A percentile compares a stretch with the other conserved stretches of the same genome.
Evolutionary conservation across 1,140 invertebrate species (phyloP).

Genomic region (Listronotus bonariensis): DNA sequence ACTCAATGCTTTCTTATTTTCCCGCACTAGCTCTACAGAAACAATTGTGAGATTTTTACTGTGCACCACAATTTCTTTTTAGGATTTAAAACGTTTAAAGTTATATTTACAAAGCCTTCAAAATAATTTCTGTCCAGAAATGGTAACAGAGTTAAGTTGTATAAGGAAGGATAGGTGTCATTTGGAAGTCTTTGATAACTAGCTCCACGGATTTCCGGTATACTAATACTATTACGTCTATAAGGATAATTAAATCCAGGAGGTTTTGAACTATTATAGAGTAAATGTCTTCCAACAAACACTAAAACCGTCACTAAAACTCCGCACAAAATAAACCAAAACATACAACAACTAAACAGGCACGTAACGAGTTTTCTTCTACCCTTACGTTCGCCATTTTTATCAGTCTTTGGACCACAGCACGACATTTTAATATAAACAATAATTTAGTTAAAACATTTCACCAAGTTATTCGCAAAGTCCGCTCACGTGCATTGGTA

Average conservation of each 20-base stretch:
- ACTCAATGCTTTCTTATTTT: conserved; percentile 26
- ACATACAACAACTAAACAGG: conserved; percentile 58
- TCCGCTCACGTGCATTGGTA: conserved; percentile 14
- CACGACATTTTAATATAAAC: conserved; percentile 55
- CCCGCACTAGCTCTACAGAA: conserved; percentile 50
- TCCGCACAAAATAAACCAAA: conserved; percentile 56
- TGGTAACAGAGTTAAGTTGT: conserved; percentile 76
- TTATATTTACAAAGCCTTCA: conserved; percentile 73
- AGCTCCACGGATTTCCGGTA: conserved; percentile 1
- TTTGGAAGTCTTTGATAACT: conserved; percentile 63
- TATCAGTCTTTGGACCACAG: conserved; percentile 18
- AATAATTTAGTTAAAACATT: conserved; percentile 4
- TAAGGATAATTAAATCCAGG: neutral
- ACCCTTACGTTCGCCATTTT: conserved; percentile 20
- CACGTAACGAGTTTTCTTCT: conserved; percentile 41
- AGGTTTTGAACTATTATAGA: conserved; percentile 33
- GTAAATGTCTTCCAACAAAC: conserved; percentile 57
- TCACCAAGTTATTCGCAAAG: conserved; percentile 15
- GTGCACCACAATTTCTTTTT: conserved; percentile 72
- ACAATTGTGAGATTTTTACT: conserved; percentile 66
- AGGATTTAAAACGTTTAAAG: conserved; percentile 62
- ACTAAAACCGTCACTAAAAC: conserved; percentile 58
- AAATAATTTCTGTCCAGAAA: conserved; percentile 72
- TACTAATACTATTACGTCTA: neutral
- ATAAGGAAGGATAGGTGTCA: conserved; percentile 71